Evolutionary conservation across 2,797 vertebrate species (phyloP), one percentile per base, ranked within the genome.

Genomic region (Poliocrania exsul): DNA sequence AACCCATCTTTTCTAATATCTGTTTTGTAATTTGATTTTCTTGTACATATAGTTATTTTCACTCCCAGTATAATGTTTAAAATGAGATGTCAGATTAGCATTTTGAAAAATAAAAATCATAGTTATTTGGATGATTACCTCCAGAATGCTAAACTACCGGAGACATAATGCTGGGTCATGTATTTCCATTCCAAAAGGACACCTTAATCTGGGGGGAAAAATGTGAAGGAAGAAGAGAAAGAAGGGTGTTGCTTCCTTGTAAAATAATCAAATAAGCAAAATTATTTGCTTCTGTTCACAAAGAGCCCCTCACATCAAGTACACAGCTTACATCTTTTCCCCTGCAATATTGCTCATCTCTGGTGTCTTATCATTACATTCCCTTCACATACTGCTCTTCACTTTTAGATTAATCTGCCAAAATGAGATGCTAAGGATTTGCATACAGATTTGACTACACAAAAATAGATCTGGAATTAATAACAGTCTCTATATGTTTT

Each of bases 401-500:
- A 97, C 95, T 97, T 97, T 97, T 93, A 98, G 97, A 98, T 98
- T 98, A 97, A 98, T 98, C 98, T 98, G 96, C 96, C 96, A 98
- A 98, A 98, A 98, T 98, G 98, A 98, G 98, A 98, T 98, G 97
- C 98, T 97, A 87, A 97, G 98, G 98, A 98, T 98, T 98, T 98
- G 98, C 98, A 98, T 98, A 98, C 98, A 98, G 98, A 98, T 98
- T 98, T 98, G 97, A 98, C 98, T 98, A 98, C 97, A 98, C 97
- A 98, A 98, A 98, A 98, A 98, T 98, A 98, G 98, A 98, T 98
- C 97, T 97, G 97, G 97, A 98, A 98, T 98, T 98, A 98, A 98
- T 98, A 98, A 98, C 97, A 97, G 98, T 97, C 97, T 97, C 98
- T 98, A 98, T 98, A 98, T 98, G 98, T 98, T 98, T 98, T 98